Evolutionary conservation across 2,113 vertebrate species (phyloP).

Genomic region (Leptocoma aspasia): DNA sequence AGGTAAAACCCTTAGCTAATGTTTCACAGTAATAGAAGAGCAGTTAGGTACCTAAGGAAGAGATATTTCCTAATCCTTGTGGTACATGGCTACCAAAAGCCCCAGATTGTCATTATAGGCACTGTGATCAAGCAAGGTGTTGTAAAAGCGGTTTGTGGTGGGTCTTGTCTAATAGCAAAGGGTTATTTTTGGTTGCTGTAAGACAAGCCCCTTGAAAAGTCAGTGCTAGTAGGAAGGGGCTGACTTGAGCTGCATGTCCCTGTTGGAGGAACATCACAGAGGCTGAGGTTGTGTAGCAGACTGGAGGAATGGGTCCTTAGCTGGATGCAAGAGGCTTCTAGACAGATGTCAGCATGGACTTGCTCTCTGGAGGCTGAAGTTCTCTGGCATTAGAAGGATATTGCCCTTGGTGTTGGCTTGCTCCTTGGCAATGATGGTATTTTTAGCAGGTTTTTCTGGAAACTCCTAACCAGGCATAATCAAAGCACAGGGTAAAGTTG

Average conservation of each 20-base stretch:
- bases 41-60: not conserved
- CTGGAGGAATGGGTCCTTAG: not conserved
- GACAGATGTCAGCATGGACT: not conserved
- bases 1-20: not conserved
- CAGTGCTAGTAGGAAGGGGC: not conserved
- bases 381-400: not conserved
- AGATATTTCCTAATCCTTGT: not conserved
- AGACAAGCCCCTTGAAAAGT: not conserved
- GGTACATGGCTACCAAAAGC: not conserved
- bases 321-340: not conserved
- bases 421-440: not conserved
- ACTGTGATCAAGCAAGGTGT: not conserved
- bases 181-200: not conserved
- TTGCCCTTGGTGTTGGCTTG: not conserved
- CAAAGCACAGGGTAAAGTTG: not conserved
- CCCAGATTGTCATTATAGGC: not conserved
- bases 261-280: not conserved
- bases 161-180: not conserved
- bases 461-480: not conserved
- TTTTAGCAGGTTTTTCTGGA: constrained; percentile 5
- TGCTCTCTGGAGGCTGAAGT: not conserved
- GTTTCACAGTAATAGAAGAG: not conserved
- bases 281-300: not conserved
- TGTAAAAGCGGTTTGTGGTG: not conserved
- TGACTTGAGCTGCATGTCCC: not conserved